Base-by-base conservation (phyloP, 1,140 invertebrate genomes). In the Psix sp. region DNA sequence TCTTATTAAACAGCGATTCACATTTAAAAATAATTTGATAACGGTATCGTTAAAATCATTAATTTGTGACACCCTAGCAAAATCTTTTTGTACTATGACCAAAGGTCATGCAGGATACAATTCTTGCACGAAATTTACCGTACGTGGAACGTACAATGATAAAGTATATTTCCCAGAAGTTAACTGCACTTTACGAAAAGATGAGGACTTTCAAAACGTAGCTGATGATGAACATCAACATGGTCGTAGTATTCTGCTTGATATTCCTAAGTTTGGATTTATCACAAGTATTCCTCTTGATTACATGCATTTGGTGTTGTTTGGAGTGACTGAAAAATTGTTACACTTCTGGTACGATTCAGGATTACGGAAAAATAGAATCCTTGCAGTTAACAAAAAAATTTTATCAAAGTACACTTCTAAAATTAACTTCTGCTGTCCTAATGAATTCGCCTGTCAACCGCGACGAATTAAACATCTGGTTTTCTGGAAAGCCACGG, bases 61-160 rank as follows among this genome's bases (percentile, higher is more conserved):
- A 42, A 73, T 85, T 36, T 86, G 78, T 74, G 84, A 86, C 77
- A 68, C 80, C 4, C 84, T 82, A 5, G 86, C 83, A 6, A 77
- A 78, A 56, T 72, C 82, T 13, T 85, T 79, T 63, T 56, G 86
- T 5, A 78, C 79, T 36, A 51, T 36, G 10, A 76, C 73, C 3
- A 86, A 82, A 78, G 67, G 74, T 9, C 81, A 82, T 59, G 68
- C 45, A 54, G 84, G 80, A 7, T 86, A 82, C 49, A 54, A 67
- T 46, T 70, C 74, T 18, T 86, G 86, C 67, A 68, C 78, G 5
- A 84, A 82, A 54, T 87, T 84, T 60, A 65, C 17, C 9, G 43
- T 74, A n/a, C 36, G 77, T n/a, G n/a, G 29, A 24, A 11, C 17
- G 16, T 1, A 40, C 16, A 1, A 56, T 18, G 31, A 33, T 11